Evolutionary conservation across 2,797 vertebrate genomes (phyloP).

Genomic region (Enteromius treurensis): DNA sequence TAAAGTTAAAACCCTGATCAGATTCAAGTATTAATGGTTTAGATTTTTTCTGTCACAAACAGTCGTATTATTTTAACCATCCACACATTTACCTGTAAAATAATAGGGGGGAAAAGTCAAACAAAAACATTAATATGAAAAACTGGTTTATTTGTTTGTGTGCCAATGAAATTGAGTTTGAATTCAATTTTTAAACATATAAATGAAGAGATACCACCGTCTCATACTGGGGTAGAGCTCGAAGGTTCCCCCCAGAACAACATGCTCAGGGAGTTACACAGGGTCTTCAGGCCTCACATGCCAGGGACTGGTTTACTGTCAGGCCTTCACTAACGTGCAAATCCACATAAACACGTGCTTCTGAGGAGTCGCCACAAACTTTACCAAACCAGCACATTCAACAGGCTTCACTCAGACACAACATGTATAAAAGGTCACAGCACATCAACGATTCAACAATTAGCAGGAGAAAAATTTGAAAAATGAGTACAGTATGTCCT

Average conservation of each 20-base stretch:
- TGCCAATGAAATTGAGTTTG: background rate
- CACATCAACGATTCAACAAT: conserved; percentile 3
- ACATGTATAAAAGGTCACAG: conserved; percentile 38
- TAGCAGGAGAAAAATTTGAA: background rate
- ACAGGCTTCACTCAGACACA: conserved; percentile 57
- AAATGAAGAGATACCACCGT: conserved; percentile 69
- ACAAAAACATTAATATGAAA: background rate
- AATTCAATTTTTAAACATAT: conserved; percentile 45
- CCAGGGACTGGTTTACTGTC: conserved; percentile 90
- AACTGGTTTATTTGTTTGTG: conserved; percentile 25
- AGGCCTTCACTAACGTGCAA: conserved; percentile 87
- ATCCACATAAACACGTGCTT: conserved; percentile 66
- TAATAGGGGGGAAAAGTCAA: background rate
- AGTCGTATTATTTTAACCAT: background rate
- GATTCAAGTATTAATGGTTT: background rate
- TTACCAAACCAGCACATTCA: conserved; percentile 43
- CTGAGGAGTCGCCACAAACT: conserved; percentile 57
- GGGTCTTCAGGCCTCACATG: conserved; percentile 87
- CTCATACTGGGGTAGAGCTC: conserved; percentile 46
- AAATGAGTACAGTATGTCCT: background rate
- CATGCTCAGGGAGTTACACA: conserved; percentile 74
- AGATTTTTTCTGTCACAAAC: background rate
- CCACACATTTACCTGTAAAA: background rate
- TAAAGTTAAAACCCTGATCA: background rate
- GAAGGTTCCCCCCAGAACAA: conserved; percentile 70